Evolutionary conservation across 2,888 invertebrate species (phyloP), one percentile per base, ranked within the genome.

Genomic region (Pelosia muscerda): DNA sequence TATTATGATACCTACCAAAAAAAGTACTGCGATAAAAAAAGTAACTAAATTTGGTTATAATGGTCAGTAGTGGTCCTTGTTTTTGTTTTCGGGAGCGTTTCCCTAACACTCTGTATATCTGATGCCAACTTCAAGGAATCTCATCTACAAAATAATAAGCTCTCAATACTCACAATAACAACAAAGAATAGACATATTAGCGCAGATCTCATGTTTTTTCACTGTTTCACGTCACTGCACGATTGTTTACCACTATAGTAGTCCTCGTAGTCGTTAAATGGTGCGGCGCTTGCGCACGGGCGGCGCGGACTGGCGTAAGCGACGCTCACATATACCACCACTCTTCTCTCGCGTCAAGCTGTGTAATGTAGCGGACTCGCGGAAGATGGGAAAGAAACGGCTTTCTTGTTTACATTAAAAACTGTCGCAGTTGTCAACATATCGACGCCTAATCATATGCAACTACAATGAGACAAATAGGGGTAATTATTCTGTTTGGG

Each of bases 181-280:
- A 90, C 85, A 79, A 92, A 86, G 86, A 93, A 88, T 86, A 92
- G 89, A 88, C 90, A 91, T 79, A 90, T 75, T 75, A 91, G 81
- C 74, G 89, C 90, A 84, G 91, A 86, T 90, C 88, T 87, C 94
- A 94, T 94, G 78, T 89, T 91, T 77, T 78, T 38, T 78, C 92
- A 90, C 89, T 84, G 73, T 76, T 26, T 69, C 86, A 86, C 83
- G 75, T 75, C 89, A 89, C 90, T 86, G 78, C 85, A 86, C 86
- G 75, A 75, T 68, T 77, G 70, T 72, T 72, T 65, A 76, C 63
- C 76, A 77, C 73, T 78, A 63, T 72, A 49, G 58, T 70, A 68
- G 67, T 63, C 54, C 56, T 28, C 3, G 42, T 61, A 54, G 55
- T 63, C 59, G 87, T 13, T 54, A 54, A 34, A 86, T 87, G 87